phyloP scores from a whole-genome alignment of 2,797 vertebrate genomes.

The Tokudaia muenninki region DNA sequence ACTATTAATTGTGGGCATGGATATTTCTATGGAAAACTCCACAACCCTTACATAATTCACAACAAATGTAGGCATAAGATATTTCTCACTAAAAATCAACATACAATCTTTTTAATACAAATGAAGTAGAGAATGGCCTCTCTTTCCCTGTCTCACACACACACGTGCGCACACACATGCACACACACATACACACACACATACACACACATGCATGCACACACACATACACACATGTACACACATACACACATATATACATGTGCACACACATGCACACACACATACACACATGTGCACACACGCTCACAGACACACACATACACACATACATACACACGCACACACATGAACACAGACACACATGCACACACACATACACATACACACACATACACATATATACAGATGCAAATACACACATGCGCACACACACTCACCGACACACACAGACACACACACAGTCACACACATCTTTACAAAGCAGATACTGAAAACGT shows the following conservation, averaged over 20 bases:
- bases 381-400: not conserved
- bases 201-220: not conserved
- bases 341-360: not conserved
- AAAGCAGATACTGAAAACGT: not conserved
- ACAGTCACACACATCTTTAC: not conserved
- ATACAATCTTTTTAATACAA: constrained; percentile 51
- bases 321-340: not conserved
- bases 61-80: not conserved
- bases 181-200: not conserved
- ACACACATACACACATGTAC: not conserved
- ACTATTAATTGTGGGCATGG: constrained; percentile 25
- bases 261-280: not conserved
- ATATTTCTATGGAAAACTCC: constrained; percentile 13
- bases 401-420: too few relatives aligned
- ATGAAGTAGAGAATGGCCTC: constrained; percentile 37
- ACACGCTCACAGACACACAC: not conserved
- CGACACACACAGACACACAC: not conserved
- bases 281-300: not conserved
- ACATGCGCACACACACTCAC: not conserved
- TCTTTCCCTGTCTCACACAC: not conserved
- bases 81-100: constrained; percentile 2
- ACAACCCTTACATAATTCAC: constrained; percentile 7
- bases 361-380: not conserved
- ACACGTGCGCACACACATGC: not conserved
- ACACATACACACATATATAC: not conserved